Percentiles rank a stretch among this genome's conserved stretches.
Conservation (phyloP, 2,797 vertebrate species). For the Sarcophilus harrisii region DNA sequence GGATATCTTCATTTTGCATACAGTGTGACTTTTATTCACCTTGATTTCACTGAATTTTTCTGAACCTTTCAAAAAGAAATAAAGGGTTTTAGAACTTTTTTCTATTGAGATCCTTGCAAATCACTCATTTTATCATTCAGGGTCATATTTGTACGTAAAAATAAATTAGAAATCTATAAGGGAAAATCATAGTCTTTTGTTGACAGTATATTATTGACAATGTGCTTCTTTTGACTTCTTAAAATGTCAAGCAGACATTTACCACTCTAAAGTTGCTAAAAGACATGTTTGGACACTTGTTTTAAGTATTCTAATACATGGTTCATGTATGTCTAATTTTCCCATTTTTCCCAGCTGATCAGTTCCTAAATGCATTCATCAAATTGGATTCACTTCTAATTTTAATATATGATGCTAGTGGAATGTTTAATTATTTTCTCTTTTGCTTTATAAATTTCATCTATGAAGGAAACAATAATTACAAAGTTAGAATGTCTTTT, state of each 20-base stretch:
- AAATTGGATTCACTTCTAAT: constrained; percentile 24
- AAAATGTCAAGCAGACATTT: constrained; percentile 1
- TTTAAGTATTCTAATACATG: background rate
- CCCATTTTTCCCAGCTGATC: constrained; percentile 16
- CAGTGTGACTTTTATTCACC: constrained; percentile 5
- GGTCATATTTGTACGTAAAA: constrained; percentile 27
- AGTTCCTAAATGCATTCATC: background rate
- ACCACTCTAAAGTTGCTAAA: constrained; percentile 25
- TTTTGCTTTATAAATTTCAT: background rate
- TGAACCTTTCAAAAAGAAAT: background rate
- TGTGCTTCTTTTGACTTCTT: constrained; percentile 4
- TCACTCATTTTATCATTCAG: constrained; percentile 16
- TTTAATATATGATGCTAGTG: background rate
- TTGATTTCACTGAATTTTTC: constrained; percentile 15
- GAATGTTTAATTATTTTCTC: background rate
- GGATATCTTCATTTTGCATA: constrained; percentile 30
- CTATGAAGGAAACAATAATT: constrained; percentile 22
- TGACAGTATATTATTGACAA: background rate
- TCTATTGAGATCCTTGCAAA: background rate
- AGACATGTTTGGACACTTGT: constrained; percentile 21
- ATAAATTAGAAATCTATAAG: background rate
- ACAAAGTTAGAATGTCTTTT: constrained; percentile 5
- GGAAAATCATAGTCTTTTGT: constrained; percentile 16
- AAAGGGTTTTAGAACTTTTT: background rate
- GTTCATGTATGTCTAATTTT: constrained; percentile 32